These are phyloP conservation scores for Heliconius himera DNA, from an alignment of 1,140 invertebrate genomes.

Conservation along the genomic window DNA sequence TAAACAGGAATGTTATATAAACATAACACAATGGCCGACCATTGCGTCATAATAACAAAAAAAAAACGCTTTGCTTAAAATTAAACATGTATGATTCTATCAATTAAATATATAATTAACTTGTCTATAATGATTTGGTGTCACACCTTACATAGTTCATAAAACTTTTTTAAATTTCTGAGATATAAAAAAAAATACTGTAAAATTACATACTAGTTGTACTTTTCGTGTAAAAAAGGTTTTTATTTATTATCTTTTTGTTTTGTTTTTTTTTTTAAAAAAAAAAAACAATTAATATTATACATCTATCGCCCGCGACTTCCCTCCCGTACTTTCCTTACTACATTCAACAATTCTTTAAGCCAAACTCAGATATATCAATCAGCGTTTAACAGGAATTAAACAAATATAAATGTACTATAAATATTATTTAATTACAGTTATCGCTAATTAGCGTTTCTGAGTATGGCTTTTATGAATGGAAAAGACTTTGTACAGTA, in stretches of 20 bases:
- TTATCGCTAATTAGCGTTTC: background rate
- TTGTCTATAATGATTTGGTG: background rate
- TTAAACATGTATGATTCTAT: background rate
- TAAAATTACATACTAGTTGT: constrained; percentile 32
- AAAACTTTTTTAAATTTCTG: background rate
- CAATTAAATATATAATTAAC: background rate
- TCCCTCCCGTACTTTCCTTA: background rate
- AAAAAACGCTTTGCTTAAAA: background rate
- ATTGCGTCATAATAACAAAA: background rate
- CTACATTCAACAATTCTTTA: background rate
- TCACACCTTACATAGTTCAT: background rate
- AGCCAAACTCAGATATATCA: background rate
- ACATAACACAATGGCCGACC: background rate
- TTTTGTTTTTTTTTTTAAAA: background rate
- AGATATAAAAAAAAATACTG: constrained; percentile 29
- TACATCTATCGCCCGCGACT: constrained; percentile 1
- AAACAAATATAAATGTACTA: no score
- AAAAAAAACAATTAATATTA: background rate
- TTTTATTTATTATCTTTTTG: constrained; percentile 1
- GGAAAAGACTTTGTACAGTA: background rate
- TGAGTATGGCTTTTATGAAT: background rate
- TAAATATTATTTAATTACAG: background rate
- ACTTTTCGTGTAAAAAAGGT: constrained; percentile 31
- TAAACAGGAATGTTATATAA: background rate
- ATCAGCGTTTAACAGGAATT: no score